A percentile compares a stretch with the other conserved stretches of the same genome.
Conservation (phyloP, 2,113 vertebrate genomes). For the Noturus placidus region DNA sequence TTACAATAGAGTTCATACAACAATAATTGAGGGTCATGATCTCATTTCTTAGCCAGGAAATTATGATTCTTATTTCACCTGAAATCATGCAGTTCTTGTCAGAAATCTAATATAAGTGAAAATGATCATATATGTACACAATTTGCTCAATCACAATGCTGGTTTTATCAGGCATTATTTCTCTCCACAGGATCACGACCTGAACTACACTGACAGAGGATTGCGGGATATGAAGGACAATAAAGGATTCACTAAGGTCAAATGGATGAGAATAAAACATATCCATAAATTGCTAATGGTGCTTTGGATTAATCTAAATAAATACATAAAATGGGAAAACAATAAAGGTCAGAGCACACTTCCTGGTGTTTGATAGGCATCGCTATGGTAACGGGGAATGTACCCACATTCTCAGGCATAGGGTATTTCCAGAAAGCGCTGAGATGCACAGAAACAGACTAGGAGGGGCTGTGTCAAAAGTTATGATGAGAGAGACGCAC, state of each 20-base stretch:
- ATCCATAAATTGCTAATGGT: not conserved
- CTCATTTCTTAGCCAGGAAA: not conserved
- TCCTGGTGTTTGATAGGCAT: constrained; percentile 43
- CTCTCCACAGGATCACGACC: not conserved
- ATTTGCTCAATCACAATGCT: not conserved
- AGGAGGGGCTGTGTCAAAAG: not conserved
- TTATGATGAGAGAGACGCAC: constrained; percentile 17
- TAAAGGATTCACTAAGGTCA: not conserved
- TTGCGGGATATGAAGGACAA: not conserved
- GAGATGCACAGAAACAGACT: constrained; percentile 32
- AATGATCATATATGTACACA: not conserved
- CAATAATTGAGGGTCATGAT: not conserved
- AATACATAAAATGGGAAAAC: constrained; percentile 41
- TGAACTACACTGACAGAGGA: not conserved
- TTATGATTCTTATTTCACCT: not conserved
- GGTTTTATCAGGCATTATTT: not conserved
- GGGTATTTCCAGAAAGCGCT: constrained; percentile 51
- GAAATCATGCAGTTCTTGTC: not conserved
- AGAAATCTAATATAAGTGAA: not conserved
- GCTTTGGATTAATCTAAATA: constrained; percentile 30
- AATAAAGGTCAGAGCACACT: constrained; percentile 38
- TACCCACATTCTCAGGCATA: constrained; percentile 27
- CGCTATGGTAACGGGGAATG: constrained; percentile 36
- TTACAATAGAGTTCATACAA: not conserved
- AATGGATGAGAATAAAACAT: not conserved